phyloP scores from a whole-genome alignment of 1,140 invertebrate species.

The Zaprionus africanus region DNA sequence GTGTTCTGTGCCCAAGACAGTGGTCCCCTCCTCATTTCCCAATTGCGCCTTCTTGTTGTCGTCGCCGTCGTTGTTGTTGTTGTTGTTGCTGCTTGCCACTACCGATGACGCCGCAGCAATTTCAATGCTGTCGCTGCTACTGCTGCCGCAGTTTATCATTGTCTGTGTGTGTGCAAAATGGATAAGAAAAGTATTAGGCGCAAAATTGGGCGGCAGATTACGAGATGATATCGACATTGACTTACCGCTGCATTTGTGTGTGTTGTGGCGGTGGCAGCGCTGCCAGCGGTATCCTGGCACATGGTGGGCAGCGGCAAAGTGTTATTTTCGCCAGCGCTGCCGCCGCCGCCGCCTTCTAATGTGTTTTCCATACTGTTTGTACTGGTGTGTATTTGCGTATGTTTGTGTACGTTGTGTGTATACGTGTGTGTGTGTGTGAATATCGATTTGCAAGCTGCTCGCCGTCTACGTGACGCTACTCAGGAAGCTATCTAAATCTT shows the following conservation, averaged over 20 bases:
- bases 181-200: conserved; percentile 49
- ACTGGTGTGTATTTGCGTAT: conserved; percentile 52
- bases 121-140: conserved; percentile 29
- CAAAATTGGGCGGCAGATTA: conserved; percentile 42
- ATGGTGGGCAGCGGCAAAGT: conserved; percentile 43
- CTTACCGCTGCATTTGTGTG: conserved; percentile 28
- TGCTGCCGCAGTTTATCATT: conserved; percentile 26
- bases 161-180: conserved; percentile 41
- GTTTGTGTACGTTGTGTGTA: conserved; percentile 37
- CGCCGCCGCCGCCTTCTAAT: conserved; percentile 55
- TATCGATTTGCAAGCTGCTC: conserved; percentile 68
- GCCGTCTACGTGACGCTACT: conserved; percentile 75
- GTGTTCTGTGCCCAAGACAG: conserved; percentile 26
- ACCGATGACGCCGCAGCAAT: conserved; percentile 42
- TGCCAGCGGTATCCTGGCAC: conserved; percentile 41
- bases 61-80: conserved; percentile 21
- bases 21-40: conserved; percentile 31
- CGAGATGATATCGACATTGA: conserved; percentile 11
- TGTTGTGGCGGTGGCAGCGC: conserved; percentile 7
- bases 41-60: conserved; percentile 38
- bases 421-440: conserved; percentile 52
- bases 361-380: conserved; percentile 66
- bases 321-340: conserved; percentile 60
- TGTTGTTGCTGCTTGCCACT: conserved; percentile 32
- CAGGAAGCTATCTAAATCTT: conserved; percentile 59